Evolutionary conservation across 2,888 invertebrate species (phyloP).

Genomic region (Nineta flava): DNA sequence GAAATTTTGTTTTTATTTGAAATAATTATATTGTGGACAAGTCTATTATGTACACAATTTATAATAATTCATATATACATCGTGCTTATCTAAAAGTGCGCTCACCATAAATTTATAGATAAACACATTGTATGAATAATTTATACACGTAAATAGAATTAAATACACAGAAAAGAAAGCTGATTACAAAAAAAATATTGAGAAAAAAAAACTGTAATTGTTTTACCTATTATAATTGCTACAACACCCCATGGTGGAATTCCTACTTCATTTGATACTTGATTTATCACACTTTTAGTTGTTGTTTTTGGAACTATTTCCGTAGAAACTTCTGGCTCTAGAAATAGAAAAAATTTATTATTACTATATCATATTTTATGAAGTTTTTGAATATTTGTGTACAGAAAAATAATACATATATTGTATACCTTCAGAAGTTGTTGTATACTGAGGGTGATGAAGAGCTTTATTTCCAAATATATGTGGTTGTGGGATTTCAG

Average conservation of each 20-base stretch:
- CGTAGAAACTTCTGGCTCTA: neutral
- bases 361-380: neutral
- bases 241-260: constrained; percentile 75
- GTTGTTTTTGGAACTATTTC: constrained; percentile 7
- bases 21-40: too few relatives aligned
- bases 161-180: too few relatives aligned
- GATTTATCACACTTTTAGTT: constrained; percentile 11
- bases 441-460: neutral
- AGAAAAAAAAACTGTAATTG: neutral
- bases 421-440: neutral
- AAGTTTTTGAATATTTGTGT: neutral
- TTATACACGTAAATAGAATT: too few relatives aligned
- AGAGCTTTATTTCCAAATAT: neutral
- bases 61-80: too few relatives aligned
- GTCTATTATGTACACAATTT: too few relatives aligned
- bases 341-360: neutral
- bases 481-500: neutral
- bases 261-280: constrained; percentile 20
- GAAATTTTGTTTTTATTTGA: too few relatives aligned
- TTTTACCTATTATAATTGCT: constrained; percentile 64
- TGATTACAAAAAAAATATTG: too few relatives aligned
- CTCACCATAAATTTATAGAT: too few relatives aligned
- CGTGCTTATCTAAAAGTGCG: too few relatives aligned
- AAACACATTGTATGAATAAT: too few relatives aligned
- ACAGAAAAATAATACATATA: neutral